phyloP scores from a whole-genome alignment of 30 jellyfish, hydroid and myxozoan species.

The Catostylus mosaicus region DNA sequence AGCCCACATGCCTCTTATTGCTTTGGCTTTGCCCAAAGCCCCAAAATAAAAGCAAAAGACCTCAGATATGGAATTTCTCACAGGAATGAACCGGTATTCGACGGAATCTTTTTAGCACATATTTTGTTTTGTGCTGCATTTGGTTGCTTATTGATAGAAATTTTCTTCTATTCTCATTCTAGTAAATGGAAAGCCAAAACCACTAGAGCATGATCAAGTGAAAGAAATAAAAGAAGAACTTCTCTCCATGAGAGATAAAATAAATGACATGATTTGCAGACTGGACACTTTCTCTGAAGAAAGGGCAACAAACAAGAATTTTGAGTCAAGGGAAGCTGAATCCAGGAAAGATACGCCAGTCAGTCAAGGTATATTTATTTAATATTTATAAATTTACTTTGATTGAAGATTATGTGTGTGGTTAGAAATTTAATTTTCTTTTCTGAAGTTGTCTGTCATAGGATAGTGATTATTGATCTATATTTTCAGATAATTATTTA shows the following conservation, averaged over 20 bases:
- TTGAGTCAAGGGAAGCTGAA: constrained; percentile 51
- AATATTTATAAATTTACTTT: too few relatives aligned
- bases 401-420: too few relatives aligned
- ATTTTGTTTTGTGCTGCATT: neutral
- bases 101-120: too few relatives aligned
- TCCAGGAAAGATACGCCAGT: constrained; percentile 10
- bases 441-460: too few relatives aligned
- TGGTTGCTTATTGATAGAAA: neutral
- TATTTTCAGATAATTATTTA: too few relatives aligned
- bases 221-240: constrained; percentile 88
- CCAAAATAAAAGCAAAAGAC: too few relatives aligned
- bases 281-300: constrained; percentile 79
- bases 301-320: constrained; percentile 12
- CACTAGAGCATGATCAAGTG: constrained; percentile 94
- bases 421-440: too few relatives aligned
- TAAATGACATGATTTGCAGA: constrained; percentile 69
- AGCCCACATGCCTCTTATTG: too few relatives aligned
- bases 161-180: neutral
- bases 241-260: constrained; percentile 76
- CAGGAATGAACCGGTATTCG: too few relatives aligned
- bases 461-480: too few relatives aligned
- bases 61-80: too few relatives aligned
- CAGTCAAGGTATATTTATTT: constrained; percentile 16
- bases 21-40: too few relatives aligned
- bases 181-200: constrained; percentile 96